Percentiles rank a stretch among this genome's conserved stretches.
Conservation (phyloP, 1,140 invertebrate species). For the Dolichoris vasculosae region DNA sequence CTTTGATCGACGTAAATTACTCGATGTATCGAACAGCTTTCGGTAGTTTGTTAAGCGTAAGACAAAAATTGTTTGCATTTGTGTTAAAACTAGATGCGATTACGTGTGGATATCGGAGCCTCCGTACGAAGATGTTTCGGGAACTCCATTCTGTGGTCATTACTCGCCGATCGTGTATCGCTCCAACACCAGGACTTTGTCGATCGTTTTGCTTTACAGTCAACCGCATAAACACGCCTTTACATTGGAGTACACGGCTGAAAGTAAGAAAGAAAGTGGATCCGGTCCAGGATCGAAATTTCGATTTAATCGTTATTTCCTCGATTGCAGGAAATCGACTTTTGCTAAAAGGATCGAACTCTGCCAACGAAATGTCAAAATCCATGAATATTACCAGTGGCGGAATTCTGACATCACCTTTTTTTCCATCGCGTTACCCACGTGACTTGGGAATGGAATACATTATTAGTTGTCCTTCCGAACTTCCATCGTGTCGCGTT, state of each 20-base stretch:
- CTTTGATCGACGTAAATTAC: no score
- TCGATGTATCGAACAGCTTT: no score
- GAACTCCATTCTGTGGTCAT: conserved; percentile 78
- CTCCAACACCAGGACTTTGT: conserved; percentile 79
- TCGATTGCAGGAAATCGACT: conserved; percentile 77
- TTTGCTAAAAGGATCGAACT: conserved; percentile 75
- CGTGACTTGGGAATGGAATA: conserved; percentile 82
- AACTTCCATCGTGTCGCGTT: conserved; percentile 76
- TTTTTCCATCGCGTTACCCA: conserved; percentile 82
- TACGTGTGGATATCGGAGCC: conserved; percentile 83
- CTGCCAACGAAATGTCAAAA: conserved; percentile 63
- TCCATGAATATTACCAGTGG: conserved; percentile 67
- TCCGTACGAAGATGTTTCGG: conserved; percentile 79
- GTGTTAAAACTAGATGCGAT: conserved; percentile 74
- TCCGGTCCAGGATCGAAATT: no score
- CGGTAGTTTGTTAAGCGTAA: no score
- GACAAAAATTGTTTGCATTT: no score
- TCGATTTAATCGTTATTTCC: background rate
- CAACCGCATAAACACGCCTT: conserved; percentile 80
- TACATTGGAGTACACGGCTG: conserved; percentile 79
- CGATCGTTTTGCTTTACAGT: conserved; percentile 79
- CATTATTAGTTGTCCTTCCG: conserved; percentile 77
- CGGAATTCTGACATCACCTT: conserved; percentile 78
- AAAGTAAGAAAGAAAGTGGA: conserved; percentile 74
- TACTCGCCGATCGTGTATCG: conserved; percentile 76